These are phyloP conservation scores for Hoplodrina ambigua DNA, from an alignment of 2,888 invertebrate genomes.

Conservation along the genomic window DNA sequence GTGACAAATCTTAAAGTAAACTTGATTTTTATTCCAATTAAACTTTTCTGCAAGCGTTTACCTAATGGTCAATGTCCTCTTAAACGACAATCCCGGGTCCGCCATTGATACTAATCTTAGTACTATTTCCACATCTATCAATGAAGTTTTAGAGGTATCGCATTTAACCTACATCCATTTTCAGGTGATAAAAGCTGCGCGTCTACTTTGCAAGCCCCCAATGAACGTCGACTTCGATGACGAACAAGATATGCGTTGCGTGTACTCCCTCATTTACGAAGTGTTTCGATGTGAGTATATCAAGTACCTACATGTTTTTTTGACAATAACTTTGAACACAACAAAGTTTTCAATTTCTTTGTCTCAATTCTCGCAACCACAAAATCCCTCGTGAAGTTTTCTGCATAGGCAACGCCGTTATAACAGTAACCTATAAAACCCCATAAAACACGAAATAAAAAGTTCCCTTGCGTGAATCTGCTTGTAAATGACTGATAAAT, in stretches of 20 bases:
- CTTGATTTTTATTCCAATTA: too few relatives aligned
- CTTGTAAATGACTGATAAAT: conserved; percentile 56
- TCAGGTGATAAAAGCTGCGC: conserved; percentile 90
- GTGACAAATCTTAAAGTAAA: too few relatives aligned
- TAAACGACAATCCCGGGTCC: too few relatives aligned
- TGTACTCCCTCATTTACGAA: conserved; percentile 93
- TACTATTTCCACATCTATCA: too few relatives aligned
- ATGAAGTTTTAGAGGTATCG: too few relatives aligned
- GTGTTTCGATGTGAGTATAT: conserved; percentile 92
- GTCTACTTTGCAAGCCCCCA: conserved; percentile 88
- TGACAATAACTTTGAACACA: neutral
- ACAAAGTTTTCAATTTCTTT: too few relatives aligned
- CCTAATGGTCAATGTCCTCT: too few relatives aligned
- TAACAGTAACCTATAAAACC: conserved; percentile 42
- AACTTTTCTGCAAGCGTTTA: too few relatives aligned
- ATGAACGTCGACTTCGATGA: conserved; percentile 88
- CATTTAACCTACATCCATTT: neutral
- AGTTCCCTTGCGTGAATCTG: conserved; percentile 51
- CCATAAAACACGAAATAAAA: conserved; percentile 45
- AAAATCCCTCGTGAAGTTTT: too few relatives aligned
- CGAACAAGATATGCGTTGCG: conserved; percentile 93
- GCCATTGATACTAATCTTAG: too few relatives aligned
- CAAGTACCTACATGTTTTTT: conserved; percentile 12
- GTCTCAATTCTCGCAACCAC: too few relatives aligned
- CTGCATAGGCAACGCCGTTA: conserved; percentile 32